Percentiles rank a stretch among this genome's conserved stretches.
These are phyloP conservation scores for Rhynchophorus ferrugineus DNA, from an alignment of 1,140 invertebrate species.

Conservation along the genomic window DNA sequence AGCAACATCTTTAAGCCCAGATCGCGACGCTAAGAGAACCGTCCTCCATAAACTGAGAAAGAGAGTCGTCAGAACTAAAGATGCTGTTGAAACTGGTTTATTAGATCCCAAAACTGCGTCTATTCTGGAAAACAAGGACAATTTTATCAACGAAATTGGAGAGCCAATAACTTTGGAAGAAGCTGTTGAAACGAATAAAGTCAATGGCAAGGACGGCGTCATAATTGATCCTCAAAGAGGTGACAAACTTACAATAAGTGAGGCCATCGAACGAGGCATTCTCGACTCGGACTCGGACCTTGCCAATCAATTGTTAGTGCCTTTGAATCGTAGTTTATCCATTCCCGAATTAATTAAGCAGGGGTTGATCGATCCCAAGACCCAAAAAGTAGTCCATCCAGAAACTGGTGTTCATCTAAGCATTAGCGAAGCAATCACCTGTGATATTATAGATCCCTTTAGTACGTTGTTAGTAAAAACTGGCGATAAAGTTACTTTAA, in stretches of 20 bases:
- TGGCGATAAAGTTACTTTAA: slow-evolving; percentile 59
- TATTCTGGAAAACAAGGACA: slow-evolving; percentile 54
- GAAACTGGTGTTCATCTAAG: slow-evolving; percentile 71
- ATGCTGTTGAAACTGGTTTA: slow-evolving; percentile 64
- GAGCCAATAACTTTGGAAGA: slow-evolving; percentile 61
- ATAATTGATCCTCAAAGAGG: slow-evolving; percentile 79
- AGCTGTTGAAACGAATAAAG: slow-evolving; percentile 64
- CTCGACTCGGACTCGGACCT: slow-evolving; percentile 66
- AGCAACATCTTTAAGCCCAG: slow-evolving; percentile 47
- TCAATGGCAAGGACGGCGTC: slow-evolving; percentile 67
- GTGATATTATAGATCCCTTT: slow-evolving; percentile 76
- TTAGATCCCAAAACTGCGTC: slow-evolving; percentile 67
- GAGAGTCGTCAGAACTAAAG: slow-evolving; percentile 59
- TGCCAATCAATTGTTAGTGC: slow-evolving; percentile 70
- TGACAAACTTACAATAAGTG: slow-evolving; percentile 66
- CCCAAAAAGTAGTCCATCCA: slow-evolving; percentile 81
- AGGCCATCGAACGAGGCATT: slow-evolving; percentile 78
- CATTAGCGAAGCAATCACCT: slow-evolving; percentile 74
- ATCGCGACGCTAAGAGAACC: slow-evolving; percentile 58
- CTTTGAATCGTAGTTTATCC: slow-evolving; percentile 71
- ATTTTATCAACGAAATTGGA: slow-evolving; percentile 49
- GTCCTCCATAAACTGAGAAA: slow-evolving; percentile 72
- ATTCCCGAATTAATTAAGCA: slow-evolving; percentile 74
- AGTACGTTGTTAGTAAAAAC: slow-evolving; percentile 55
- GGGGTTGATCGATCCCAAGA: slow-evolving; percentile 71